Base-by-base conservation (phyloP, 1,140 invertebrate genomes). In the Drosophila sechellia region DNA sequence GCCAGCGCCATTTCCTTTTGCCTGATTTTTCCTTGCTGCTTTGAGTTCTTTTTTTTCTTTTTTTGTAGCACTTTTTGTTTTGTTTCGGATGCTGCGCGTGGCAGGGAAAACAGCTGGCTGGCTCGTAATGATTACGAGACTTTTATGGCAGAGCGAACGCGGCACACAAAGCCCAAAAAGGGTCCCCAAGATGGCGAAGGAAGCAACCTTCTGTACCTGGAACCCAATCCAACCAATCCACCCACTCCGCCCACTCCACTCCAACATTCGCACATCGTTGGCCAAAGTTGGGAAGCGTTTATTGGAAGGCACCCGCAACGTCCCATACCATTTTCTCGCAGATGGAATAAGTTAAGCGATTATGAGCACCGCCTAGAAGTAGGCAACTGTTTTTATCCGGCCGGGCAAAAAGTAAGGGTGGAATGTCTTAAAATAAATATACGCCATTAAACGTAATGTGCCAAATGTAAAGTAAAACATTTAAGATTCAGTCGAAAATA, bases 231-330 rank as follows among this genome's bases (percentile, higher is more conserved):
- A 5, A 5, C 27, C 27, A 37, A 13, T 13, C 40, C 40, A 1
- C 10, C 42, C 42, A 45, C 25, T n/a, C 25, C 15, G 34, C 50
- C 63, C 39, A 13, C 66, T 57, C 70, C 71, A 71, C 83, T 84
- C 81, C 76, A 89, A 89, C 83, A 87, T 89, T 87, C 64, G 79
- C 83, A 87, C 83, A 83, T 87, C 84, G 84, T 89, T 87, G 83
- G 49, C 37, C 39, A 84, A 84, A 84, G 81, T 84, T 84, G 48
- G 63, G 68, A 58, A 79, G 77, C 77, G 77, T 84, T 85, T 84
- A 80, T 84, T 84, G 80, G 78, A 77, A 85, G 54, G 52, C 75
- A 43, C 50, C 15, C 25, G n/a, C 37, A 8, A 17, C 49, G 37
- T 10, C 6, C 11, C 34, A 20, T 11, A 3, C 45, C 17, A 12